Evolutionary conservation across 1,140 invertebrate genomes (phyloP), one percentile per base, ranked within the genome.

Genomic region (Maconellicoccus hirsutus): DNA sequence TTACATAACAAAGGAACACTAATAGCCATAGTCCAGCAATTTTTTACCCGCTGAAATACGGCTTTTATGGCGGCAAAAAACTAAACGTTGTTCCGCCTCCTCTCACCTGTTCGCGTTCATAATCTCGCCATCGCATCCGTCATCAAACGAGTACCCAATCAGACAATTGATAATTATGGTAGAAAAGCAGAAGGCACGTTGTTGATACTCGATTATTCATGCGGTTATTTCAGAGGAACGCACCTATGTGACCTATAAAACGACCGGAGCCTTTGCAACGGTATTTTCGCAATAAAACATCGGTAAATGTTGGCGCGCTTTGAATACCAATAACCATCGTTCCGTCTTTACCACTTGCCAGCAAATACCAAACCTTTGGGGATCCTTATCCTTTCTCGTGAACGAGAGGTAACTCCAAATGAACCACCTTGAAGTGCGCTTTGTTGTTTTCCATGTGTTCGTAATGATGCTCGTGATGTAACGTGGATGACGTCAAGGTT

Each of bases 1-100:
- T 52, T 52, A 52, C 42, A 52, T 52, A 52, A 52, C 42, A 52
- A 52, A 52, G 42, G 42, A 52, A 52, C 42, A 52, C 42, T 52
- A 52, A 52, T 52, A 52, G n/a, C 42, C 42, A 19, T 52, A 52
- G 42, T 52, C 42, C 42, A 16, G 42, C 42, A 52, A 52, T 52
- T 52, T 52, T 52, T 52, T 52, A 8, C 42, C 33, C 14, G 33
- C 14, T 6, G 6, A 38, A 38, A 38, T 7, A 38, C 33, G 33
- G 6, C 14, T 38, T 38, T 38, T 7, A 14, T 38, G 33, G 14
- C 33, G 33, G 14, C 6, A 7, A 14, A 38, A 38, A 38, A 38
- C 33, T 14, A 38, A 6, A 38, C 33, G 33, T 14, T 16, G 42
- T 16, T 8, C 42, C 10, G 2, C 42, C 2, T 52, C 6, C 12